Percentiles rank a stretch among this genome's conserved stretches.
phyloP scores from a whole-genome alignment of 1,140 invertebrate genomes.

The Lasioglossum baleicum region DNA sequence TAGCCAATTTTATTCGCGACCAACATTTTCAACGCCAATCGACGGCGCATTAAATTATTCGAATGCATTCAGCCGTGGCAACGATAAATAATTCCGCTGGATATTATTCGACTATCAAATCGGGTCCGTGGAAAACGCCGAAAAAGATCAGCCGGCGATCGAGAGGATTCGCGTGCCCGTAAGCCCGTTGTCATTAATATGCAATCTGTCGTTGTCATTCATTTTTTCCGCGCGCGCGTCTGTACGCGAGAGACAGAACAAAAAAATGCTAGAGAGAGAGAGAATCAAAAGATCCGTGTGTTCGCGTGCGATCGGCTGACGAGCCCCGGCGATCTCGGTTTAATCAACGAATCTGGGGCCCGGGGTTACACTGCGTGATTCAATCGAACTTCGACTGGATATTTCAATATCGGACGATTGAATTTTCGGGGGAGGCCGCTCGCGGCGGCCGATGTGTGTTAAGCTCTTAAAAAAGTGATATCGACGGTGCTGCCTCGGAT shows the following conservation, averaged over 20 bases:
- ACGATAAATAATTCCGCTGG: no score
- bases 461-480: slow-evolving; percentile 32
- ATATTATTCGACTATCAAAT: no score
- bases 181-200: slow-evolving; percentile 22
- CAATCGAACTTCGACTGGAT: slow-evolving; percentile 29
- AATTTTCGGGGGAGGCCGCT: slow-evolving; percentile 11
- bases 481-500: not conserved
- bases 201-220: slow-evolving; percentile 14
- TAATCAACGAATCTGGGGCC: slow-evolving; percentile 19
- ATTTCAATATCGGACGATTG: slow-evolving; percentile 41
- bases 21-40: no score
- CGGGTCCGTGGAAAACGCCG: no score
- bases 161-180: not conserved
- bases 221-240: not conserved
- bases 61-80: no score
- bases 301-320: no score
- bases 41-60: no score
- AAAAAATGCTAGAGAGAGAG: not conserved
- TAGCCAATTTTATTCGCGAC: no score
- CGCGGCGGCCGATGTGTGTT: not conserved
- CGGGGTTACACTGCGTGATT: slow-evolving; percentile 1
- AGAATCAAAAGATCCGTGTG: no score
- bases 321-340: not conserved
- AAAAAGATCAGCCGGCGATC: no score
- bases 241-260: not conserved